phyloP scores from a whole-genome alignment of 2,888 invertebrate species.

The Caenorhabditis sp. region DNA sequence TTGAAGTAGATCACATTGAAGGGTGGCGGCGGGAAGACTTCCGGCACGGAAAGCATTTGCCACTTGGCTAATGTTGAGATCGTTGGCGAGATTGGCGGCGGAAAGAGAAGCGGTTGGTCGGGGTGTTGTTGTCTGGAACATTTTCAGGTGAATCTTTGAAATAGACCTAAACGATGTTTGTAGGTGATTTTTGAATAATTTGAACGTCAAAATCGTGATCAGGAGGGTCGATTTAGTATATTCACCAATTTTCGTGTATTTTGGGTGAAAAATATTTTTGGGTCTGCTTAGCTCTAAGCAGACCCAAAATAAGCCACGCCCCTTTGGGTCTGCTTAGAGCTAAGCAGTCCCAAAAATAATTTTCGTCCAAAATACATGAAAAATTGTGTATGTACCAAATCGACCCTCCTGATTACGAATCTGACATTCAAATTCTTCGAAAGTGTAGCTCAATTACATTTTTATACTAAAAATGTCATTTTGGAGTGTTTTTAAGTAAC shows the following conservation, averaged over 20 bases:
- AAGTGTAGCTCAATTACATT: no score
- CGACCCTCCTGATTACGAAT: no score
- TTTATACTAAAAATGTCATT: no score
- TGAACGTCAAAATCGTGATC: no score
- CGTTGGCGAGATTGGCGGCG: constrained; percentile 12
- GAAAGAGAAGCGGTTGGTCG: constrained; percentile 23
- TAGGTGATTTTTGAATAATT: no score
- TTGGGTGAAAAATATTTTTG: background rate
- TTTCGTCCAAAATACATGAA: no score
- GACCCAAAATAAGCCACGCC: constrained; percentile 9
- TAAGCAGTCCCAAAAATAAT: background rate
- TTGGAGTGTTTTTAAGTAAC: no score
- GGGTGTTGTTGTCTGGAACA: constrained; percentile 13
- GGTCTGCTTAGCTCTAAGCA: background rate
- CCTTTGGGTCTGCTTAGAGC: background rate
- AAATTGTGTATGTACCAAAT: no score
- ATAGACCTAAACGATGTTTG: no score
- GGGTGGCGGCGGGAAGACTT: constrained; percentile 51
- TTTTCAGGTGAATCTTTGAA: no score
- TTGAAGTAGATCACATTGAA: constrained; percentile 82
- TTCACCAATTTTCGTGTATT: background rate
- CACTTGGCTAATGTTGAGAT: constrained; percentile 23
- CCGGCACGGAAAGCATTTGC: constrained; percentile 61
- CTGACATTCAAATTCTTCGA: no score
- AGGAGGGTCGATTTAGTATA: no score